These are phyloP conservation scores for Gastracanthus pulcherrimus DNA, from an alignment of 2,888 invertebrate genomes.

Conservation along the genomic window DNA sequence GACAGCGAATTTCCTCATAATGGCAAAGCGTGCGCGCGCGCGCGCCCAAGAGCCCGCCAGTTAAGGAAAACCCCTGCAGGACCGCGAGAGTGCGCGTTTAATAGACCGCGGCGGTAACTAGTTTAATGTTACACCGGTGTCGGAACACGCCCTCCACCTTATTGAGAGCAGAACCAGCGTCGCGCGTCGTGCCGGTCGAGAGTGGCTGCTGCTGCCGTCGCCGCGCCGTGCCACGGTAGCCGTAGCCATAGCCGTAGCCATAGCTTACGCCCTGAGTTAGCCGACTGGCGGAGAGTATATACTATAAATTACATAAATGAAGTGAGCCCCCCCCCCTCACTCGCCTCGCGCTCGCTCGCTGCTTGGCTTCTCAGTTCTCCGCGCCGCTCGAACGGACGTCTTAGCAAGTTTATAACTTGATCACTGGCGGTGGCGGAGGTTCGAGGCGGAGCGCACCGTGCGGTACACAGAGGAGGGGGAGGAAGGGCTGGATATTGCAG, in stretches of 20 bases:
- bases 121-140: conserved; percentile 70
- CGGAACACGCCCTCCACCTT: conserved; percentile 60
- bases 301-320: conserved; percentile 74
- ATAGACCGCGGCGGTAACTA: conserved; percentile 66
- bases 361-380: background rate
- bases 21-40: too few relatives aligned
- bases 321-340: conserved; percentile 65
- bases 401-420: conserved; percentile 73
- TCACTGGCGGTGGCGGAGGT: conserved; percentile 59
- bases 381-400: conserved; percentile 68
- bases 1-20: background rate
- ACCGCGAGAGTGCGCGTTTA: conserved; percentile 56
- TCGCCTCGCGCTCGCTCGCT: background rate
- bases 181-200: background rate
- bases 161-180: conserved; percentile 41
- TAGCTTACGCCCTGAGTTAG: conserved; percentile 62
- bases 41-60: background rate
- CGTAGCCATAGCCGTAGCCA: conserved; percentile 35
- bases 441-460: too few relatives aligned
- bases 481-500: too few relatives aligned
- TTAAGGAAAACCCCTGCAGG: conserved; percentile 50
- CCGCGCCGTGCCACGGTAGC: conserved; percentile 1
- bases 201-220: too few relatives aligned
- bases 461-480: too few relatives aligned
- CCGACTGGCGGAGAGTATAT: conserved; percentile 66